Base-by-base conservation (phyloP, 2,888 invertebrate species). In the Horisme vitalbata region DNA sequence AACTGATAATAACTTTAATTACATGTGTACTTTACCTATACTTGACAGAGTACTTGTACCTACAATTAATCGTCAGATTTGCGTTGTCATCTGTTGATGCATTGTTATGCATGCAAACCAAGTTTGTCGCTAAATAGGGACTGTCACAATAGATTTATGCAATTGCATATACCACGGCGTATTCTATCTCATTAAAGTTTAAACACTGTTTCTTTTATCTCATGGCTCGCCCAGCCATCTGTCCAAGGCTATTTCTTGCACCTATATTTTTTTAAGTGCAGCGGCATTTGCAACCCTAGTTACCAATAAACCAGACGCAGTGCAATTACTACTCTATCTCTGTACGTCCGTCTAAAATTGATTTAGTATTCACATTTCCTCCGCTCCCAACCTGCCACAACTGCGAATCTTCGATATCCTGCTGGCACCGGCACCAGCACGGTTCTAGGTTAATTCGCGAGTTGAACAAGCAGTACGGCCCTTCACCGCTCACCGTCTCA, bases 401-500 rank as follows among this genome's bases (percentile, higher is more conserved):
- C 31, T 18, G 30, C 11, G 23, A 26, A 23, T 32, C 30, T 23
- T 30, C 14, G 2, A 18, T 10, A 9, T 15, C 11, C 24, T 37
- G 27, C 18, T 18, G 33, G 33, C 28, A 27, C 14, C 28, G 38
- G 26, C 18, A n/a, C n/a, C n/a, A n/a, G n/a, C n/a, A n/a, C n/a
- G n/a, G n/a, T n/a, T 14, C 6, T 20, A 4, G 2, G 24, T 3
- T 13, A 21, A 26, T 26, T 33, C 21, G 30, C 8, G 24, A 35
- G 38, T 32, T 30, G 15, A 26, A n/a, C 41, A 32, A 31, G 28
- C 35, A 11, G 23, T 37, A 15, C 24, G 37, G 41, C 37, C 36
- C 41, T 41, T 27, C 44, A 34, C 46, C 41, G 23, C 38, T 30
- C 23, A 26, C 23, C 11, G 34, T 34, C 9, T 41, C 50, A 48